phyloP scores from a whole-genome alignment of 2,888 invertebrate species.

The Eristalis pertinax region DNA sequence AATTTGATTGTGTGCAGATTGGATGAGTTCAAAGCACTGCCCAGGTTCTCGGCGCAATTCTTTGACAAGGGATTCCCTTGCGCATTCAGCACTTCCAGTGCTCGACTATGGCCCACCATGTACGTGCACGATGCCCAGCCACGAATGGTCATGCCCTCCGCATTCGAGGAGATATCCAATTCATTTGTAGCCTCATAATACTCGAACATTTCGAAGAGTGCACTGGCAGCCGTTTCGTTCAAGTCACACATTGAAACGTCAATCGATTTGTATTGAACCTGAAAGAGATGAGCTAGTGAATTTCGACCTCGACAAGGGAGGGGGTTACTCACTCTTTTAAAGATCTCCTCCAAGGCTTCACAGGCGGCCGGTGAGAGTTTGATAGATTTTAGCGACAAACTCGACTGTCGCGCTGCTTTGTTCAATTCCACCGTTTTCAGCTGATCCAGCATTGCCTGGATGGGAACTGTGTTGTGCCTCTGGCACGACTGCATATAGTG shows the following conservation, averaged over 20 bases:
- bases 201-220: conserved; percentile 95
- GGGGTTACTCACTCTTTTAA: conserved; percentile 83
- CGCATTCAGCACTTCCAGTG: conserved; percentile 79
- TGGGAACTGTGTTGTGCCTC: conserved; percentile 87
- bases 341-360: conserved; percentile 92
- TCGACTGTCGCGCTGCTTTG: conserved; percentile 82
- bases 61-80: conserved; percentile 80
- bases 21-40: conserved; percentile 87
- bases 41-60: conserved; percentile 85
- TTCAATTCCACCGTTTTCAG: conserved; percentile 83
- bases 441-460: conserved; percentile 87
- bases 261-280: conserved; percentile 81
- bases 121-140: conserved; percentile 91
- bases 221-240: conserved; percentile 84
- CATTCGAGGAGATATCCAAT: conserved; percentile 89
- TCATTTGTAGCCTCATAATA: conserved; percentile 92
- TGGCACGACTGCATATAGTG: conserved; percentile 89
- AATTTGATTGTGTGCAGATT: conserved; percentile 89
- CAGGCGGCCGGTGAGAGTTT: conserved; percentile 86
- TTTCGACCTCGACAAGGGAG: conserved; percentile 2
- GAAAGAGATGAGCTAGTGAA: conserved; percentile 35
- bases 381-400: conserved; percentile 84
- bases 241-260: conserved; percentile 80
- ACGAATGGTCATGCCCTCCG: conserved; percentile 86
- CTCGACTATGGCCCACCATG: conserved; percentile 80